phyloP scores from a whole-genome alignment of 2,797 vertebrate species.

The Cryptoblepharus egeriae region DNA sequence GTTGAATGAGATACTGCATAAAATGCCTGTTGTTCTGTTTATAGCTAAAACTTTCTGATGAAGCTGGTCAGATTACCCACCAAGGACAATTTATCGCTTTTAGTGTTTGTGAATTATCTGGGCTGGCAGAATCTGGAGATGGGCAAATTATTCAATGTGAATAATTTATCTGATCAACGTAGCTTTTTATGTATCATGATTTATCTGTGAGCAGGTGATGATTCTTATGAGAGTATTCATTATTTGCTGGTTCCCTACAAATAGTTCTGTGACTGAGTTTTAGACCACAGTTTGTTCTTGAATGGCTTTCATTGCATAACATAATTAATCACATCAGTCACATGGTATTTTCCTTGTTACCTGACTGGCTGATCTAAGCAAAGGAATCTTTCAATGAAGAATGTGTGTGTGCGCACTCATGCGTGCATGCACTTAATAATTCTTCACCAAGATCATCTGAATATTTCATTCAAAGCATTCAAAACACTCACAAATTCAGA shows the following conservation, averaged over 20 bases:
- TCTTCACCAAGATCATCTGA: neutral
- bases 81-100: conserved; percentile 23
- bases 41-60: conserved; percentile 35
- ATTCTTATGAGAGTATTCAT: conserved; percentile 22
- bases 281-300: conserved; percentile 26
- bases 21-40: conserved; percentile 64
- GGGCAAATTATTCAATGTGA: conserved; percentile 49
- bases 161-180: conserved; percentile 55
- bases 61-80: conserved; percentile 35
- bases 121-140: conserved; percentile 19
- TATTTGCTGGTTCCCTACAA: conserved; percentile 28
- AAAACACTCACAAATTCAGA: conserved; percentile 19
- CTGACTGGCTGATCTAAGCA: conserved; percentile 19
- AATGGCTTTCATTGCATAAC: conserved; percentile 36
- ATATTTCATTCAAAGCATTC: neutral
- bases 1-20: conserved; percentile 68
- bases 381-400: neutral
- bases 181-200: conserved; percentile 40
- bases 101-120: conserved; percentile 37
- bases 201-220: conserved; percentile 36
- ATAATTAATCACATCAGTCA: conserved; percentile 35
- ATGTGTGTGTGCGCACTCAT: neutral
- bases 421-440: neutral
- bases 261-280: neutral
- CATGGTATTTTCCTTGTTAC: neutral